These are phyloP conservation scores for Pseudeuparius sepicola DNA, from an alignment of 2,888 invertebrate genomes.

Conservation along the genomic window DNA sequence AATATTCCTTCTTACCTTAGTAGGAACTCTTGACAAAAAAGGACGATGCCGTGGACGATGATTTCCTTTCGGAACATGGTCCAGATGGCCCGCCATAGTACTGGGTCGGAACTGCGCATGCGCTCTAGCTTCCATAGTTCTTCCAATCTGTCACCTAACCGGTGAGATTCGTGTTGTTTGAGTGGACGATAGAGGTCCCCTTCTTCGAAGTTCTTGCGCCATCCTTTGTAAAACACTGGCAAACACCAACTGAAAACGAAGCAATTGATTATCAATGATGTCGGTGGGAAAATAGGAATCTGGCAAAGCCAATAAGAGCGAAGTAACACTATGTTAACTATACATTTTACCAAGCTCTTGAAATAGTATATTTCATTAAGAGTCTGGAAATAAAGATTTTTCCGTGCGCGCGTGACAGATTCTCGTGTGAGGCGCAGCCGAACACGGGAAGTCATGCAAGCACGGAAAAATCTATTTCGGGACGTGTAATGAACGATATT, in stretches of 20 bases:
- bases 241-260: conserved; percentile 41
- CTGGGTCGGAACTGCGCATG: conserved; percentile 25
- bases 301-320: too few species aligned
- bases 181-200: conserved; percentile 43
- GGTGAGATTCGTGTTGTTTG: conserved; percentile 38
- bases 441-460: too few species aligned
- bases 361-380: too few species aligned
- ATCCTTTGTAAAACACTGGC: conserved; percentile 42
- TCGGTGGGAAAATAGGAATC: too few species aligned
- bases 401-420: too few species aligned
- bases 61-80: conserved; percentile 30
- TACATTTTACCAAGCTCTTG: too few species aligned
- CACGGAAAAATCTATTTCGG: too few species aligned
- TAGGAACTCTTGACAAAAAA: conserved; percentile 28
- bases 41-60: conserved; percentile 25
- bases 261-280: conserved; percentile 1
- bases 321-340: too few species aligned
- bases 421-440: too few species aligned
- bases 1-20: conserved; percentile 26
- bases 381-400: too few species aligned
- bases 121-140: conserved; percentile 30
- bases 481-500: too few species aligned
- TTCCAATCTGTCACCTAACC: conserved; percentile 40
- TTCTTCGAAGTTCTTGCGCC: conserved; percentile 40
- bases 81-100: conserved; percentile 30